Conservation (phyloP, 2,888 invertebrate genomes). For the Autographa pulchrina region DNA sequence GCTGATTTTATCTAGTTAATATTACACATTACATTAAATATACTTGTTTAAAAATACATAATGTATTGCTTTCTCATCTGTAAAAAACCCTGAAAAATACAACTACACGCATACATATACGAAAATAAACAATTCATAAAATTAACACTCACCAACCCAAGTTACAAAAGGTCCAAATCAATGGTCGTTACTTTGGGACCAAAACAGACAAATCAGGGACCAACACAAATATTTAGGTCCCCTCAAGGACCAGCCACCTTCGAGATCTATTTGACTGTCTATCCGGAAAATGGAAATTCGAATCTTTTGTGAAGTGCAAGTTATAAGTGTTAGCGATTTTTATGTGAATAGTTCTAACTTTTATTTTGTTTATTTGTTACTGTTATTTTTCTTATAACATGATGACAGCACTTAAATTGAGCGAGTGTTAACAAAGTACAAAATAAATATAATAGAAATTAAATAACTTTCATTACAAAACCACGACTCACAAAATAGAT, state of each 20-base stretch:
- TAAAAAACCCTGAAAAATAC: background rate
- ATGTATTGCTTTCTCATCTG: too few relatives aligned
- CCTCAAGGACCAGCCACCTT: slow-evolving; percentile 27
- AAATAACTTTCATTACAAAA: too few relatives aligned
- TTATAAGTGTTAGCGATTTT: slow-evolving; percentile 7
- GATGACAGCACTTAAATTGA: too few relatives aligned
- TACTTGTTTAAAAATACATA: too few relatives aligned
- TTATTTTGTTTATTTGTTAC: too few relatives aligned
- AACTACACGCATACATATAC: background rate
- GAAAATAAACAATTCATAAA: background rate
- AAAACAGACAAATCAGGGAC: slow-evolving; percentile 19
- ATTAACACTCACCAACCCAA: background rate
- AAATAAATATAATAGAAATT: too few relatives aligned
- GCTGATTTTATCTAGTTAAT: too few relatives aligned
- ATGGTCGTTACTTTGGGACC: background rate
- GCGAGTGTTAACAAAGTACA: too few relatives aligned
- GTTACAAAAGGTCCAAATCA: background rate
- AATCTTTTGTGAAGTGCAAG: slow-evolving; percentile 25
- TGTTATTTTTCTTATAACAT: too few relatives aligned
- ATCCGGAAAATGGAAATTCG: slow-evolving; percentile 53
- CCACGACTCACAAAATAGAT: too few relatives aligned
- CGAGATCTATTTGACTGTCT: slow-evolving; percentile 46
- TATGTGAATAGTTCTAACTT: too few relatives aligned
- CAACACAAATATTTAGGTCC: slow-evolving; percentile 44
- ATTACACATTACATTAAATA: too few relatives aligned